phyloP scores from a whole-genome alignment of 2,797 vertebrate species.

The Helarctos malayanus region DNA sequence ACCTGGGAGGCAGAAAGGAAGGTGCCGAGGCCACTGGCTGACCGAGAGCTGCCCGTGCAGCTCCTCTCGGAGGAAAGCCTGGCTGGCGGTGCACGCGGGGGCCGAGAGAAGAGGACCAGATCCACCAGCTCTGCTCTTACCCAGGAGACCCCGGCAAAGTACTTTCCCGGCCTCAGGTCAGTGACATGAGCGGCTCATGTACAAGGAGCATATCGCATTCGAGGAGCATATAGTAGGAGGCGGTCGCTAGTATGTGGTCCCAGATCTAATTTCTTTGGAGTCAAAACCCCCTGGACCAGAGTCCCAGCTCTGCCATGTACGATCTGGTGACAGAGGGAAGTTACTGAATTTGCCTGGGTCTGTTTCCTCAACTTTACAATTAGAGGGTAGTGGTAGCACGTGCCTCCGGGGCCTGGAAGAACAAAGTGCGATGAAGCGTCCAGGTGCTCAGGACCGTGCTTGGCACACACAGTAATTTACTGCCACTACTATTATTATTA shows the following conservation, averaged over 20 bases:
- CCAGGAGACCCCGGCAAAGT: neutral
- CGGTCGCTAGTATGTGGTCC: neutral
- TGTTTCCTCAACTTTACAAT: neutral
- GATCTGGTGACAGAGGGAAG: neutral
- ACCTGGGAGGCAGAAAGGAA: accelerated
- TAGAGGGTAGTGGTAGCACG: neutral
- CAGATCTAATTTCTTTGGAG: neutral
- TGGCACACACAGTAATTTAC: neutral
- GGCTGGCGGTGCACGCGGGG: too few relatives aligned
- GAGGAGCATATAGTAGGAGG: accelerated
- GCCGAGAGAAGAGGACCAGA: neutral
- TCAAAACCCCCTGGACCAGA: neutral
- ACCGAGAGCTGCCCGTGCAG: neutral
- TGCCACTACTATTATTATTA: neutral
- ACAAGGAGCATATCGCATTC: neutral
- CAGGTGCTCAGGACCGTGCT: neutral
- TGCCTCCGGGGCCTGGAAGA: neutral
- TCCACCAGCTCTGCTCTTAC: neutral
- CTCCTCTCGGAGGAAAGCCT: neutral
- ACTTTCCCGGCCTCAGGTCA: neutral
- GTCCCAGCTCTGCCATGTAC: neutral
- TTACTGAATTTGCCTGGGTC: neutral
- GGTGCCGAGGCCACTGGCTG: neutral
- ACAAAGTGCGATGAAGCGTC: neutral
- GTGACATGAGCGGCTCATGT: accelerated